Evolutionary conservation across 2,888 invertebrate species (phyloP).

Genomic region (Drosophila demipolita): DNA sequence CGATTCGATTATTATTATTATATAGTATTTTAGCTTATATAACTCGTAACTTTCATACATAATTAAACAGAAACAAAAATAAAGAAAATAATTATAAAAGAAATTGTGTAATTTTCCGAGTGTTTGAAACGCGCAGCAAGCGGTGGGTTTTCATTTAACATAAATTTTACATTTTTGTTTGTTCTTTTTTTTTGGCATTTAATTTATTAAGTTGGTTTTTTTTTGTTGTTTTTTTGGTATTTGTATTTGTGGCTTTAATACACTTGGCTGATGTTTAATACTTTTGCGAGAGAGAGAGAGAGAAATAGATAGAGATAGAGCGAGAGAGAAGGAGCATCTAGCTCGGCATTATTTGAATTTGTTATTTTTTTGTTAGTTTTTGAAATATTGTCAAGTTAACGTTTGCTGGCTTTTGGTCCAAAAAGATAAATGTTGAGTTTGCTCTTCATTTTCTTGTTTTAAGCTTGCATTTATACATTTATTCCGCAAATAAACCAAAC

Average conservation of each 20-base stretch:
- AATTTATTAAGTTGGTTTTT: conserved; percentile 22
- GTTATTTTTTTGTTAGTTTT: neutral
- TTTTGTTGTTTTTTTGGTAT: neutral
- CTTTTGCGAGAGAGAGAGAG: conserved; percentile 48
- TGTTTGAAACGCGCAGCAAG: conserved; percentile 72
- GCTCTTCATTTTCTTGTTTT: neutral
- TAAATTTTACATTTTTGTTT: conserved; percentile 27
- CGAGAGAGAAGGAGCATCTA: conserved; percentile 24
- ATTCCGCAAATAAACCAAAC: conserved; percentile 32
- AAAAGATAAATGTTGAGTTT: conserved; percentile 10
- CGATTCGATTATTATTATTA: conserved; percentile 25
- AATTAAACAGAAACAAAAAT: conserved; percentile 38
- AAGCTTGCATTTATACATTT: conserved; percentile 19
- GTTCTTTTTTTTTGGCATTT: conserved; percentile 17
- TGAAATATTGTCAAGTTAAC: conserved; percentile 53
- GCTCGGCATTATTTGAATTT: conserved; percentile 37
- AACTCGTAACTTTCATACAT: conserved; percentile 40
- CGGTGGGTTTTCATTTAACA: conserved; percentile 72
- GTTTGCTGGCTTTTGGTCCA: conserved; percentile 37
- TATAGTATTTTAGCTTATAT: conserved; percentile 3
- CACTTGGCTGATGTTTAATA: conserved; percentile 56
- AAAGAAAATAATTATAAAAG: neutral
- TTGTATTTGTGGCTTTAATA: conserved; percentile 52
- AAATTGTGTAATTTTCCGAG: neutral
- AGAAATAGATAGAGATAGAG: conserved; percentile 2